A percentile compares a stretch with the other conserved stretches of the same genome.
phyloP scores from a whole-genome alignment of 2,888 invertebrate genomes.

The Margaritifera margaritifera region DNA sequence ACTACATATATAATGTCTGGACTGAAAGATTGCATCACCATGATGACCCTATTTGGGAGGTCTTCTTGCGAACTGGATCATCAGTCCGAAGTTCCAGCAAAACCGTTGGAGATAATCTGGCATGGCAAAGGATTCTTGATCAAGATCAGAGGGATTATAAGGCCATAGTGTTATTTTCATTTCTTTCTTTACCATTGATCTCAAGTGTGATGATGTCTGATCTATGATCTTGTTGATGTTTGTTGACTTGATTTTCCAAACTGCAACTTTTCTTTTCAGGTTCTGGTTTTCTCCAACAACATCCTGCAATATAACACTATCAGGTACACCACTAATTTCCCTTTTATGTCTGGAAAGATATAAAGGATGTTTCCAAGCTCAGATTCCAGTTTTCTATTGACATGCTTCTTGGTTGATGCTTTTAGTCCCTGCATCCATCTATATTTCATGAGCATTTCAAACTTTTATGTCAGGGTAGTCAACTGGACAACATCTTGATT shows the following conservation, averaged over 20 bases:
- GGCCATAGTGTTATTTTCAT: constrained; percentile 2
- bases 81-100: no score
- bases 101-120: constrained; percentile 1
- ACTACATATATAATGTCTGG: background rate
- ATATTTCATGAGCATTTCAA: background rate
- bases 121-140: background rate
- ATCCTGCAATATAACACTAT: background rate
- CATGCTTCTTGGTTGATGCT: constrained; percentile 17
- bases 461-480: background rate
- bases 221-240: constrained; percentile 14
- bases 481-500: no score
- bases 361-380: constrained; percentile 9
- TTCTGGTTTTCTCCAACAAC: background rate
- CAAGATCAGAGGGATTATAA: constrained; percentile 1
- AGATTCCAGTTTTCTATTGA: constrained; percentile 14
- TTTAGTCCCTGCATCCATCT: background rate
- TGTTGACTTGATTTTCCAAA: constrained; percentile 13
- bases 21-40: background rate
- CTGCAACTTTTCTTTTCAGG: constrained; percentile 9
- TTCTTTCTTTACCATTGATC: background rate
- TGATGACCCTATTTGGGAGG: no score
- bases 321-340: background rate
- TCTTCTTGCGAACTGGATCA: no score
- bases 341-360: constrained; percentile 13
- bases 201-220: constrained; percentile 8